phyloP scores from a whole-genome alignment of 2,888 invertebrate species.

The Mythimna ferrago region DNA sequence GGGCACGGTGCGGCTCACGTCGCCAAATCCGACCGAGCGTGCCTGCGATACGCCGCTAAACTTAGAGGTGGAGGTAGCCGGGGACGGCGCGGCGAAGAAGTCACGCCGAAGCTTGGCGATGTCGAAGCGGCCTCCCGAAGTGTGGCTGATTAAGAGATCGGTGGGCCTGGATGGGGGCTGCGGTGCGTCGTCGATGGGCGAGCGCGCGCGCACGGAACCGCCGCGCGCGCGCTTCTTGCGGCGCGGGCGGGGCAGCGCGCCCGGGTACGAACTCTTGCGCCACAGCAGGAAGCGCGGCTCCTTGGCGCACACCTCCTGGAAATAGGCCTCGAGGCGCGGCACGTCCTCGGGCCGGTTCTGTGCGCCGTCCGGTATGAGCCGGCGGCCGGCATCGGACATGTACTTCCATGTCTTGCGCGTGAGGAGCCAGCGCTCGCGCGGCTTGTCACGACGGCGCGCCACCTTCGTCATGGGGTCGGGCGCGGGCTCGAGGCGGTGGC shows the following conservation, averaged over 20 bases:
- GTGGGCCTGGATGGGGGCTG: constrained; percentile 84
- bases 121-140: constrained; percentile 92
- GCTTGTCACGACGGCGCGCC: constrained; percentile 90
- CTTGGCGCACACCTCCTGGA: constrained; percentile 95
- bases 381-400: constrained; percentile 97
- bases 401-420: constrained; percentile 97
- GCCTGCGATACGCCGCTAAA: constrained; percentile 54
- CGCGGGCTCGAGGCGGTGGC: constrained; percentile 85
- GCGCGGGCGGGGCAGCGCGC: constrained; percentile 91
- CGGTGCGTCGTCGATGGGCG: constrained; percentile 92
- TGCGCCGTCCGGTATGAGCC: constrained; percentile 95
- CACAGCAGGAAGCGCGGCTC: constrained; percentile 95
- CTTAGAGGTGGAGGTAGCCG: constrained; percentile 75
- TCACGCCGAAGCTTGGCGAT: constrained; percentile 93
- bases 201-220: constrained; percentile 92
- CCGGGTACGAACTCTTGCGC: constrained; percentile 96
- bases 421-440: constrained; percentile 96
- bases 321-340: constrained; percentile 95
- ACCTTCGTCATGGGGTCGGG: constrained; percentile 91
- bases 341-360: constrained; percentile 94
- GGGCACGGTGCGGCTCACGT: constrained; percentile 74
- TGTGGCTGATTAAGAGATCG: constrained; percentile 86
- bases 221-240: constrained; percentile 91
- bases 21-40: constrained; percentile 67
- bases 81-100: constrained; percentile 90